A percentile compares a stretch with the other conserved stretches of the same genome.
phyloP scores from a whole-genome alignment of 1,140 invertebrate species.

The Ptiloglossa arizonensis region DNA sequence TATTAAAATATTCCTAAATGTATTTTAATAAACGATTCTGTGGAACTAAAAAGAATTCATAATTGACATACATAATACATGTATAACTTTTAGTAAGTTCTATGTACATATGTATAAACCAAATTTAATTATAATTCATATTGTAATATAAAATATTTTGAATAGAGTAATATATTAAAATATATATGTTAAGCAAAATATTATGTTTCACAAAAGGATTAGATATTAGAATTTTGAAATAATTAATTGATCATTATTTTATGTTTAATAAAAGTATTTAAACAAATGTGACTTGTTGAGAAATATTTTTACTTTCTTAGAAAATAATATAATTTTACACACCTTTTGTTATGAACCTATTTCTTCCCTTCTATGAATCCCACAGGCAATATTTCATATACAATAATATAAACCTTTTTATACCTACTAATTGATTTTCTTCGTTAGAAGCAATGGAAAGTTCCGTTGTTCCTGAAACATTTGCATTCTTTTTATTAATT shows the following conservation, averaged over 20 bases:
- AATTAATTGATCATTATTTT: conserved; percentile 16
- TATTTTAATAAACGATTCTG: conserved; percentile 18
- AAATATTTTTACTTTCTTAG: not conserved
- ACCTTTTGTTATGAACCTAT: conserved; percentile 20
- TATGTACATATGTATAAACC: conserved; percentile 23
- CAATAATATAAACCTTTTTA: conserved; percentile 13
- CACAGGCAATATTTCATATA: conserved; percentile 6
- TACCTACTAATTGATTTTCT: conserved; percentile 44
- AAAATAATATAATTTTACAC: conserved; percentile 28
- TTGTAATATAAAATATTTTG: conserved; percentile 14
- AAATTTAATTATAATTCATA: conserved; percentile 12
- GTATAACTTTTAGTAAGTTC: not conserved
- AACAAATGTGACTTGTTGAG: not conserved
- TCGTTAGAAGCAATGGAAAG: conserved; percentile 34
- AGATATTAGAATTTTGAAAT: conserved; percentile 6
- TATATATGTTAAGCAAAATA: not conserved
- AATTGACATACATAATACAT: not conserved
- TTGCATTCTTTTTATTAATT: conserved; percentile 17
- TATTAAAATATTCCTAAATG: not conserved
- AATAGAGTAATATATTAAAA: not conserved
- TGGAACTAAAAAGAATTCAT: conserved; percentile 5
- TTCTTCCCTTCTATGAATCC: conserved; percentile 1
- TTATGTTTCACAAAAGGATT: not conserved
- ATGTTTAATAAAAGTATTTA: conserved; percentile 13
- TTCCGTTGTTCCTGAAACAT: conserved; percentile 61